Evolutionary conservation across 2,888 invertebrate species (phyloP).

Genomic region (Amaurobius ferox): DNA sequence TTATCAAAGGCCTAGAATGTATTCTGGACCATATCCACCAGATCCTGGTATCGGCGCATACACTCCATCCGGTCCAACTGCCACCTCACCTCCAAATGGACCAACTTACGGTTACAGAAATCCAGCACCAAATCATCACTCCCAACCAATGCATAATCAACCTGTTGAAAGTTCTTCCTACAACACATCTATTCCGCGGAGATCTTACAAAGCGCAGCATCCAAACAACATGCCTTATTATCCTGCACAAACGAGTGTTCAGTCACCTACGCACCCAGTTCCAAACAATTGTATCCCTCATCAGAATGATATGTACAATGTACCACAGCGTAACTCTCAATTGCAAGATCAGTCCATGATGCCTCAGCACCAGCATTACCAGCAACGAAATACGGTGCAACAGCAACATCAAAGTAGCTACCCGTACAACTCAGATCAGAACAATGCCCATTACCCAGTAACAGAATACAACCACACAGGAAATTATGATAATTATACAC

Average conservation of each 20-base stretch:
- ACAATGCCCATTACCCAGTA: slow-evolving; percentile 16
- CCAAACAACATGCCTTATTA: slow-evolving; percentile 58
- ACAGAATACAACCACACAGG: slow-evolving; percentile 38
- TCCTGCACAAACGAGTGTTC: slow-evolving; percentile 36
- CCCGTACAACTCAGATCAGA: slow-evolving; percentile 24
- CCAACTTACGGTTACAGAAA: slow-evolving; percentile 64
- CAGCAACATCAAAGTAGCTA: slow-evolving; percentile 35
- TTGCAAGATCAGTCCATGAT: slow-evolving; percentile 42
- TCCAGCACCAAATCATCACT: slow-evolving; percentile 46
- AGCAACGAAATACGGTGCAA: slow-evolving; percentile 31
- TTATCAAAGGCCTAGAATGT: slow-evolving; percentile 42
- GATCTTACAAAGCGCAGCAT: slow-evolving; percentile 44
- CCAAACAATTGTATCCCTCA: slow-evolving; percentile 51
- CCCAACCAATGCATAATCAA: slow-evolving; percentile 37
- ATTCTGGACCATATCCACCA: slow-evolving; percentile 56
- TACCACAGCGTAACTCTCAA: slow-evolving; percentile 49
- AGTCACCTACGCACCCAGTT: slow-evolving; percentile 36
- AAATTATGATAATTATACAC: slow-evolving; percentile 42
- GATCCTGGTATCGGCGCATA: slow-evolving; percentile 61
- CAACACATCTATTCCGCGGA: slow-evolving; percentile 31
- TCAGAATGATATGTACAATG: slow-evolving; percentile 45
- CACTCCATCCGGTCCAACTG: slow-evolving; percentile 49
- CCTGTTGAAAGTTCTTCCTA: slow-evolving; percentile 47
- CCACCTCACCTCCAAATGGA: slow-evolving; percentile 47
- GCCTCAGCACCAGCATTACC: slow-evolving; percentile 46